Conservation (phyloP, 2,888 invertebrate genomes). For the Eurois occulta region DNA sequence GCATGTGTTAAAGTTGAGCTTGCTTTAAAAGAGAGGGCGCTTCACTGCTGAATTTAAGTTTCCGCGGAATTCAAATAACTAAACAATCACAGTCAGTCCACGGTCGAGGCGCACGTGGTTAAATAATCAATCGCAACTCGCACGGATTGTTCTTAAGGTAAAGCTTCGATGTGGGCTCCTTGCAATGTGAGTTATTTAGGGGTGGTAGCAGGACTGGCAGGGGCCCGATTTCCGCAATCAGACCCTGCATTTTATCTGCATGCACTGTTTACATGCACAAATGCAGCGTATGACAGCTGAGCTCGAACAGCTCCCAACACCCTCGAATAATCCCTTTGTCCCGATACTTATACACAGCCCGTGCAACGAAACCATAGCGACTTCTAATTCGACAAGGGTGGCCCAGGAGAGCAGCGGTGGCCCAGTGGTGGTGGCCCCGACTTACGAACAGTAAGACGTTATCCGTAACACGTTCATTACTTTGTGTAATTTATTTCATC, state of each 20-base stretch:
- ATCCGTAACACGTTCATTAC: too few relatives aligned
- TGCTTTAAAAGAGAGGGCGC: slow-evolving; percentile 38
- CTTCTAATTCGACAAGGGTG: too few relatives aligned
- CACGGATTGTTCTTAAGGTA: background rate
- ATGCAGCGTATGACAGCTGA: background rate
- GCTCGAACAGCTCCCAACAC: background rate
- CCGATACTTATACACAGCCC: background rate
- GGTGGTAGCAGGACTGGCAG: too few relatives aligned
- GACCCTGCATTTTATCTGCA: background rate
- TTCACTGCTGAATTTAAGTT: background rate
- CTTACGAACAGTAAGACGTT: too few relatives aligned
- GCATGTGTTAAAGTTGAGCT: background rate
- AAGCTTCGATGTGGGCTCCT: background rate
- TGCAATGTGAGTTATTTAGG: background rate
- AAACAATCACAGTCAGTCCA: background rate
- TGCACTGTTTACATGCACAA: background rate
- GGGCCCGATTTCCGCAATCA: background rate
- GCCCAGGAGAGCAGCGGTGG: too few relatives aligned
- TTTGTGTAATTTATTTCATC: too few relatives aligned
- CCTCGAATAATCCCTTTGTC: background rate
- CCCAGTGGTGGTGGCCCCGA: too few relatives aligned
- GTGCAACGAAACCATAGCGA: too few relatives aligned
- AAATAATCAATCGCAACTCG: background rate
- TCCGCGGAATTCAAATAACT: too few relatives aligned
- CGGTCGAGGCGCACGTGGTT: background rate